These are phyloP conservation scores for Prinia subflava DNA, from an alignment of 2,113 vertebrate genomes.

Conservation along the genomic window DNA sequence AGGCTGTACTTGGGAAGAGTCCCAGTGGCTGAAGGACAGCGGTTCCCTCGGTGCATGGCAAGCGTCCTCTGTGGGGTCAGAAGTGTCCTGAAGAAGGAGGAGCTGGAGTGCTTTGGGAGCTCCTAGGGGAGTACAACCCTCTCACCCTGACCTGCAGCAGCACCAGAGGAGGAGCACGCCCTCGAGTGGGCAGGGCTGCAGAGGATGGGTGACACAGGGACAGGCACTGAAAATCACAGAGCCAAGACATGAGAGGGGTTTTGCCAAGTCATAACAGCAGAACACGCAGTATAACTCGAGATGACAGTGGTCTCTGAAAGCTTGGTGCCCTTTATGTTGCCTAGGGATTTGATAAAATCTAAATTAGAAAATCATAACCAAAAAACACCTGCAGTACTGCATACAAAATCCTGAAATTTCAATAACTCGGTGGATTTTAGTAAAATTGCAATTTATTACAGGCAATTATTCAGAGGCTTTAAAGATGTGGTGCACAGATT, in stretches of 20 bases:
- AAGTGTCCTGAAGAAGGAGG: neutral
- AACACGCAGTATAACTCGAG: neutral
- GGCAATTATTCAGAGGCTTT: neutral
- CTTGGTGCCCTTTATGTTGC: neutral
- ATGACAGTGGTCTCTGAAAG: neutral
- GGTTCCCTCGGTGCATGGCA: neutral
- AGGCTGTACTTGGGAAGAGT: neutral
- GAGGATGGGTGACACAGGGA: neutral
- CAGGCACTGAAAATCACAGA: neutral
- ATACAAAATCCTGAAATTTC: neutral
- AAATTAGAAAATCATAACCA: neutral
- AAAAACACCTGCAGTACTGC: neutral
- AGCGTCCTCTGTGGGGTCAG: neutral
- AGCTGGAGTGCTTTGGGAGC: neutral
- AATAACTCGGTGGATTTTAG: neutral
- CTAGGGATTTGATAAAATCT: neutral
- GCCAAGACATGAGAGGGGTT: neutral
- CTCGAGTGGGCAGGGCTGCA: neutral
- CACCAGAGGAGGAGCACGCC: accelerated
- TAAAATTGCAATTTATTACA: neutral
- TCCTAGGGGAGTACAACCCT: neutral
- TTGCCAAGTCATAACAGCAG: neutral
- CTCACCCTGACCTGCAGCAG: neutral
- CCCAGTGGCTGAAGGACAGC: neutral
- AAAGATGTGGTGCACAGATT: neutral